Evolutionary conservation across 30 jellyfish, hydroid and myxozoan genomes (phyloP).

Genomic region (Turritopsis dohrnii): DNA sequence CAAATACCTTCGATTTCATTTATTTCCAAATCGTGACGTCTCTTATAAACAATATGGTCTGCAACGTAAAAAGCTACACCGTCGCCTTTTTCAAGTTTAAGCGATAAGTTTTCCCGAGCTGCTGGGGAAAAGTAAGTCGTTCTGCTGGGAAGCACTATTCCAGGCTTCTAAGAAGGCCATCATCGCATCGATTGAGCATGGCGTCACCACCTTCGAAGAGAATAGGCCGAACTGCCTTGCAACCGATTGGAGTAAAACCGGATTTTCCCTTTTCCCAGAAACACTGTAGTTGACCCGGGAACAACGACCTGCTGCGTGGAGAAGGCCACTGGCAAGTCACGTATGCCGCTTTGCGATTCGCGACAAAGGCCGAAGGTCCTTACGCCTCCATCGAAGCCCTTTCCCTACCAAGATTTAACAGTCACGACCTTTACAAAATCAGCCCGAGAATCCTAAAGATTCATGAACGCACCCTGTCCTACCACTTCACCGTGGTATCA

Average conservation of each 20-base stretch:
- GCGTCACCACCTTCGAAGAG: too few relatives aligned
- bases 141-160: too few relatives aligned
- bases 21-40: too few relatives aligned
- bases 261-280: neutral
- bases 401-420: slow-evolving; percentile 17
- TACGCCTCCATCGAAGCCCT: slow-evolving; percentile 23
- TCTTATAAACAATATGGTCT: too few relatives aligned
- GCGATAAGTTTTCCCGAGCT: slow-evolving; percentile 12
- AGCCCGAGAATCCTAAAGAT: slow-evolving; percentile 8
- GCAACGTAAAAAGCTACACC: too few relatives aligned
- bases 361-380: neutral
- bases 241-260: neutral
- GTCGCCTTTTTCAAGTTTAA: too few relatives aligned
- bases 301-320: neutral
- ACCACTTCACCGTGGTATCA: neutral
- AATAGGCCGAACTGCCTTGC: too few relatives aligned
- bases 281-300: neutral
- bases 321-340: neutral
- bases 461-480: slow-evolving; percentile 11
- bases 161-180: too few relatives aligned
- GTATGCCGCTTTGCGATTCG: slow-evolving; percentile 34
- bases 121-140: slow-evolving; percentile 7
- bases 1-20: too few relatives aligned
- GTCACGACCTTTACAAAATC: slow-evolving; percentile 13
- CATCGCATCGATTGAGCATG: too few relatives aligned